These are phyloP conservation scores for Latheticus oryzae DNA, from an alignment of 2,888 invertebrate species.

Conservation along the genomic window DNA sequence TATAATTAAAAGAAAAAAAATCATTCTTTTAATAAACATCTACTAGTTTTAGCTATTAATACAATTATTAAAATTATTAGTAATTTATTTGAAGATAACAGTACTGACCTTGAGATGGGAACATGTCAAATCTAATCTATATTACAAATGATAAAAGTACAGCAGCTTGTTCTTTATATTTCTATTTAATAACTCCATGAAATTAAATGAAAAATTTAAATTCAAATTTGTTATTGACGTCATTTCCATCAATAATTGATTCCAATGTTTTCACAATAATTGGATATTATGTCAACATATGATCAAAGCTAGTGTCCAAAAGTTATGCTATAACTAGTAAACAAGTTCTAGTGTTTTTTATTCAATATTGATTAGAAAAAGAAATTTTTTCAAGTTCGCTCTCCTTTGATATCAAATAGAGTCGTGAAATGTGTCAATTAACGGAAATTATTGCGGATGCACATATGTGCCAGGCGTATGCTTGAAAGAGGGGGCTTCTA, in stretches of 20 bases:
- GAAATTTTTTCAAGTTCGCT: too few relatives aligned
- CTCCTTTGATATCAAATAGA: conserved; percentile 13
- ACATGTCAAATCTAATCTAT: conserved; percentile 40
- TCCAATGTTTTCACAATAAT: too few relatives aligned
- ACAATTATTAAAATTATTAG: conserved; percentile 29
- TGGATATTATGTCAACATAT: too few relatives aligned
- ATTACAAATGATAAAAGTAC: conserved; percentile 30
- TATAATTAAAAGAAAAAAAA: too few relatives aligned
- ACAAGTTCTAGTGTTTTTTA: too few relatives aligned
- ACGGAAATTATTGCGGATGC: conserved; percentile 43
- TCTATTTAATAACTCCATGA: too few relatives aligned
- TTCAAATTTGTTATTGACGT: too few relatives aligned
- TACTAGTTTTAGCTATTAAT: conserved; percentile 10
- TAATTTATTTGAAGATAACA: conserved; percentile 38
- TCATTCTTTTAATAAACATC: conserved; percentile 8
- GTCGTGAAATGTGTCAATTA: conserved; percentile 41
- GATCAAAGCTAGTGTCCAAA: too few relatives aligned
- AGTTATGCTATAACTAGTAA: too few relatives aligned
- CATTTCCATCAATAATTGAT: too few relatives aligned
- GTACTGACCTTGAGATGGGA: conserved; percentile 35
- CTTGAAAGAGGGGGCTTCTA: conserved; percentile 31
- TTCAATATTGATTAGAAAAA: too few relatives aligned
- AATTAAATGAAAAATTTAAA: too few relatives aligned
- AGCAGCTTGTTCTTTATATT: conserved; percentile 18
- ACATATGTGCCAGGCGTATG: conserved; percentile 35